These are phyloP conservation scores for Spheniscus humboldti DNA, from an alignment of 2,797 vertebrate genomes.

Conservation along the genomic window DNA sequence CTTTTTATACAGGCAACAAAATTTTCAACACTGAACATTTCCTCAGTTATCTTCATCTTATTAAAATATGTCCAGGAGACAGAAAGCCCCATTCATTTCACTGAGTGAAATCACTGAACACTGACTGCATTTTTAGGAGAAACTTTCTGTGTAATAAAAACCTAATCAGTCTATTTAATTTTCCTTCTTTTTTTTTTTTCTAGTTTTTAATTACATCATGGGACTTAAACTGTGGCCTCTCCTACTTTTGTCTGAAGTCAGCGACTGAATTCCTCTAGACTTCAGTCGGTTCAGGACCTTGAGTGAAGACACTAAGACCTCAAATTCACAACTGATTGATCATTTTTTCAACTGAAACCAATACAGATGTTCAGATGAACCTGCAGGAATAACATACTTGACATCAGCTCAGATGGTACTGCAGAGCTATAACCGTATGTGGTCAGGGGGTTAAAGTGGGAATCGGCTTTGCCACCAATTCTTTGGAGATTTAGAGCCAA, in stretches of 20 bases:
- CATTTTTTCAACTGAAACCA: neutral
- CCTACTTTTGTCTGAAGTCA: neutral
- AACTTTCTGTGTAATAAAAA: conserved; percentile 23
- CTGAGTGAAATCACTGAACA: neutral
- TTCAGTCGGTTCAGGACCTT: neutral
- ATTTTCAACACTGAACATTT: conserved; percentile 29
- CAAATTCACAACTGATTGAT: neutral
- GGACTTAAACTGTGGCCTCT: neutral
- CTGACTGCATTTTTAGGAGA: conserved; percentile 5
- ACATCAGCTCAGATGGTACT: neutral
- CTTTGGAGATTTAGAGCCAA: neutral
- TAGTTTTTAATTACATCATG: conserved; percentile 7
- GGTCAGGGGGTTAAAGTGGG: neutral
- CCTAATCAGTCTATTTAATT: neutral
- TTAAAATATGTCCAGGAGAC: conserved; percentile 12
- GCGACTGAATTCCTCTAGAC: neutral
- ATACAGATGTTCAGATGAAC: neutral
- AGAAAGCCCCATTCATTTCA: conserved; percentile 39
- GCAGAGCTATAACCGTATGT: neutral
- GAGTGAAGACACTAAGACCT: neutral
- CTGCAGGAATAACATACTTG: neutral
- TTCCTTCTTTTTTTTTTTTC: neutral
- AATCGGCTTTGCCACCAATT: neutral
- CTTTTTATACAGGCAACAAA: conserved; percentile 1
- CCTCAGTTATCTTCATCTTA: conserved; percentile 26